Conservation (phyloP, 2,113 vertebrate species). For the Jacana jacana region DNA sequence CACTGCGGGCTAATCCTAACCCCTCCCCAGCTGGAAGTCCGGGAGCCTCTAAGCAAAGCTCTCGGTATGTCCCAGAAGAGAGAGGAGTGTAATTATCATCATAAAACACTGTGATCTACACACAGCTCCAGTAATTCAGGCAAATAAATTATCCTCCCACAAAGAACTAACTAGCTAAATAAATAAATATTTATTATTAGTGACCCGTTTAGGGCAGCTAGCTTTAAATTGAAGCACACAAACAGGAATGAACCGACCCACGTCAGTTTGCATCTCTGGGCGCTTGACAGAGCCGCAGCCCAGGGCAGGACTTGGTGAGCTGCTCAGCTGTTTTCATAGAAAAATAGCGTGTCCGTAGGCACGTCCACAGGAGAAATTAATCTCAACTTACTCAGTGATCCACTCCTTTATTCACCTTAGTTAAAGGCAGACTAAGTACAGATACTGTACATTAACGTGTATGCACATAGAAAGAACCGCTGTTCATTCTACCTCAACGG, state of each 20-base stretch:
- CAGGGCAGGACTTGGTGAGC: neutral
- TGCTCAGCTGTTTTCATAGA: conserved; percentile 30
- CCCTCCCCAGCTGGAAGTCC: neutral
- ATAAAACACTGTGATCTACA: neutral
- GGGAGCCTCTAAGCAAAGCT: neutral
- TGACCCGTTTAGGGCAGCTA: neutral
- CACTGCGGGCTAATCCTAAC: neutral
- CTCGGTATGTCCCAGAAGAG: neutral
- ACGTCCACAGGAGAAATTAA: neutral
- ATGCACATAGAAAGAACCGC: neutral
- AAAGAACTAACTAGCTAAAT: neutral
- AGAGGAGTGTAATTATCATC: neutral
- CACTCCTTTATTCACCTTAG: conserved; percentile 76
- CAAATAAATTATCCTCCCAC: neutral
- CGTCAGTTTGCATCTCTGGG: neutral
- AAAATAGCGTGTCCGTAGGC: neutral
- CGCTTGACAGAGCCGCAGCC: neutral
- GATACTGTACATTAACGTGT: conserved; percentile 81
- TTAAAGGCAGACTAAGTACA: conserved; percentile 80
- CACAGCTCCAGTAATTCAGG: neutral
- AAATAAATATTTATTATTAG: neutral
- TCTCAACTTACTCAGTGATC: conserved; percentile 15
- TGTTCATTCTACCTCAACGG: neutral
- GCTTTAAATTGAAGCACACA: neutral
- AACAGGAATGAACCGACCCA: neutral